Conservation (phyloP, 2,113 vertebrate species). For the Trinectes maculatus region DNA sequence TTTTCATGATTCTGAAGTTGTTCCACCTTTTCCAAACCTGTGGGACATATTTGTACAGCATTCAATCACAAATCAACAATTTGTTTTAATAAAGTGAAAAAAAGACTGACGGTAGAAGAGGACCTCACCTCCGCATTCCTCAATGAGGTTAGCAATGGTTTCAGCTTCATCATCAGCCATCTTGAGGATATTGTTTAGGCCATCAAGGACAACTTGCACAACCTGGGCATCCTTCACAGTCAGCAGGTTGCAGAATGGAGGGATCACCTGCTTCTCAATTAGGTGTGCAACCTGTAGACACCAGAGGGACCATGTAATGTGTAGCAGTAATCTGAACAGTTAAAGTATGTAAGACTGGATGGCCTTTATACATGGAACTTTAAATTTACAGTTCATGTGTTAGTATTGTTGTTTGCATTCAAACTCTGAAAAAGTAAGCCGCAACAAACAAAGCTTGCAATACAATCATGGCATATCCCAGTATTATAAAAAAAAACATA, state of each 20-base stretch:
- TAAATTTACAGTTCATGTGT: too few species aligned
- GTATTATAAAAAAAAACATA: too few species aligned
- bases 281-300: slow-evolving; percentile 91
- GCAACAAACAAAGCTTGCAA: too few species aligned
- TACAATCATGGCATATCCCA: too few species aligned
- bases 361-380: too few species aligned
- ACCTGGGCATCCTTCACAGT: slow-evolving; percentile 98
- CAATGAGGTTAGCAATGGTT: slow-evolving; percentile 97
- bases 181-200: slow-evolving; percentile 99
- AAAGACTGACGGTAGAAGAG: rapidly evolving
- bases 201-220: slow-evolving; percentile 97
- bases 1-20: slow-evolving; percentile 99
- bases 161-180: slow-evolving; percentile 99
- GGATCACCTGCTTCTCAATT: slow-evolving; percentile 97
- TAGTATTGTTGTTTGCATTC: too few species aligned
- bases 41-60: neutral
- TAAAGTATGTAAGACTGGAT: neutral
- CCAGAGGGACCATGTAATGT: neutral
- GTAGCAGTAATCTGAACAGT: neutral
- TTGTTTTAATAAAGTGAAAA: neutral
- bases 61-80: neutral
- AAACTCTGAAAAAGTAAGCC: too few species aligned
- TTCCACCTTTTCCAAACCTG: slow-evolving; percentile 98
- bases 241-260: slow-evolving; percentile 98
- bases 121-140: slow-evolving; percentile 94